Evolutionary conservation across 2,113 vertebrate species (phyloP), one percentile per base, ranked within the genome.

Genomic region (Pipra filicauda): DNA sequence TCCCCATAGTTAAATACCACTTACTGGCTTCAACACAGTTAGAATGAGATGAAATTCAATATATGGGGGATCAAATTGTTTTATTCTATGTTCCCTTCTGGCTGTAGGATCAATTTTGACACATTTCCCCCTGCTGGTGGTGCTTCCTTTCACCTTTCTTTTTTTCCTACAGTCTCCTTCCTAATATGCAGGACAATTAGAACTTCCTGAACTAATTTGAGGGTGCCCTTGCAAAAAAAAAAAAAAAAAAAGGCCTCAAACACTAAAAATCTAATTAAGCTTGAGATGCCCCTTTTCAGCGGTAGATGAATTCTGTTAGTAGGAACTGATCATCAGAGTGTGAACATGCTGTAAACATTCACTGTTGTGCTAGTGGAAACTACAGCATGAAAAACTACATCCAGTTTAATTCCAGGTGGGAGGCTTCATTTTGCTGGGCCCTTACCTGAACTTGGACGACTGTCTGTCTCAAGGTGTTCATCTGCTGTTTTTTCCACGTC

Each of bases 361-460:
- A 51, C 22, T 55, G 71, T 5, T 27, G 64, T 2, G 62, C 26
- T 7, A 22, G 33, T 80, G 75, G 70, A 66, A 79, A 27, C 28
- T 71, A 37, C 72, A 85, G 46, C 24, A 46, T 39, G 64, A 64
- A 73, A 59, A 88, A 13, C 48, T 62, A 39, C n/a, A 76, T 28
- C 6, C 62, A 78, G 65, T 43, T 92, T 10, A 55, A 59, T 55
- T 73, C n/a, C 58, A 55, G 61, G 43, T 64, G 27, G 46, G 59
- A 92, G 72, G 62, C 21, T 78, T 33, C 14, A 15, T 31, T 69
- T 37, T 62, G 54, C 52, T 41, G 67, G 78, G 33, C 26, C 83
- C 91, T 97, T 71, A 99, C 99, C 99, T 98, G 99, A 99, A 97
- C 99, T 99, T 43, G 99, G 99, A 57, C 99, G 98, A 91, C 99